Evolutionary conservation across 2,113 vertebrate genomes (phyloP), one percentile per base, ranked within the genome.

Genomic region (Grallaria varia): DNA sequence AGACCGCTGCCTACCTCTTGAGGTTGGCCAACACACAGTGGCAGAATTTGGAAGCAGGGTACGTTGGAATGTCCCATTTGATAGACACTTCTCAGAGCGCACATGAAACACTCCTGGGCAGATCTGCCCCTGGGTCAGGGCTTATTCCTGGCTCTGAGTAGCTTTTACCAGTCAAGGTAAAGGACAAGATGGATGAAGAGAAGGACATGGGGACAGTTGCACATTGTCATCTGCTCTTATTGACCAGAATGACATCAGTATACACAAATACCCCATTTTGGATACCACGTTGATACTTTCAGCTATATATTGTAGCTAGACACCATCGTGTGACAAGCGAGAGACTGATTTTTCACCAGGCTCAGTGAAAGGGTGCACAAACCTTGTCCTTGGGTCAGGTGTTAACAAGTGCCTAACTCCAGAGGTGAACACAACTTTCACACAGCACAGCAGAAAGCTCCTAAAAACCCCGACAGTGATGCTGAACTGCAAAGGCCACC

Each of bases 11-110:
- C 6, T 3, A 5, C 12, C 30, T 62, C 23, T 47, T 1, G 1
- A 50, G 8, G 16, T 1, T 42, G 35, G 17, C 10, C 39, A 62
- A 8, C 2, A 5, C 19, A 3, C 4, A n/a, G 4, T 0, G 2
- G 33, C 40, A 47, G 53, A 6, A 9, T 6, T 2, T 5, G 13
- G 47, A 23, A 33, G 25, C 10, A 11, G 37, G 14, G 12, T 33
- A 8, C 30, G 5, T 1, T 23, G 21, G 42, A 9, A 33, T 4
- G 4, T 5, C 4, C 24, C 75, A 2, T 23, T 44, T 37, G 71
- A 40, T 45, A 67, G 30, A 37, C 3, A 13, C 23, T 53, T 55
- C 15, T 11, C 3, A 9, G 1, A 30, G 6, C 3, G 14, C 0
- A 1, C 18, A 23, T 2, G 11, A 49, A 63, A n/a, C 1, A 24